Conservation (phyloP, 2,888 invertebrate species). For the Glyphotaelius pellucidus region DNA sequence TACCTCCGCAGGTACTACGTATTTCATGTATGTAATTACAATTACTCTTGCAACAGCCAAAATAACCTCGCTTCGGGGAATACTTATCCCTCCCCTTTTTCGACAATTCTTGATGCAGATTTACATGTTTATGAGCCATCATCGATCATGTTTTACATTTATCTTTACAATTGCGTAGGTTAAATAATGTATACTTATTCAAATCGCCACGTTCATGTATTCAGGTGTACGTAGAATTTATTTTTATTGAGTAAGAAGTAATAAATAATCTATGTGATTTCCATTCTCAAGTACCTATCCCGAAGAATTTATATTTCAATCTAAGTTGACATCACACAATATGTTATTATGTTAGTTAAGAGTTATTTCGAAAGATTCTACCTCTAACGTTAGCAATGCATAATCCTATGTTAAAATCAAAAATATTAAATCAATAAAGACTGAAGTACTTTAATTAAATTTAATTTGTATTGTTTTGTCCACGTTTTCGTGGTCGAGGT, state of each 20-base stretch:
- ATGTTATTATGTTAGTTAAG: background rate
- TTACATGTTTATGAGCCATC: background rate
- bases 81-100: background rate
- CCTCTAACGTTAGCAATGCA: background rate
- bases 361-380: background rate
- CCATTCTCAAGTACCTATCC: background rate
- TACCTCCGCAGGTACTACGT: background rate
- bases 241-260: too few species aligned
- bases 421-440: too few species aligned
- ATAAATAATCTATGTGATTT: background rate
- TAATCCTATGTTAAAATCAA: too few species aligned
- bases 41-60: background rate
- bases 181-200: background rate
- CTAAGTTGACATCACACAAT: background rate
- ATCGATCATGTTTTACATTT: background rate
- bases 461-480: background rate
- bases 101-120: background rate
- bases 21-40: background rate
- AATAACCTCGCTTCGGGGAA: background rate
- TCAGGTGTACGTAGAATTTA: background rate
- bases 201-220: background rate
- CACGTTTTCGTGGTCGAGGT: background rate
- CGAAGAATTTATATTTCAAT: background rate
- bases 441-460: background rate
- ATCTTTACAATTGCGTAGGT: background rate